Evolutionary conservation across 2,888 invertebrate genomes (phyloP), one percentile per base, ranked within the genome.

Genomic region (Sceliomorpha sp.): DNA sequence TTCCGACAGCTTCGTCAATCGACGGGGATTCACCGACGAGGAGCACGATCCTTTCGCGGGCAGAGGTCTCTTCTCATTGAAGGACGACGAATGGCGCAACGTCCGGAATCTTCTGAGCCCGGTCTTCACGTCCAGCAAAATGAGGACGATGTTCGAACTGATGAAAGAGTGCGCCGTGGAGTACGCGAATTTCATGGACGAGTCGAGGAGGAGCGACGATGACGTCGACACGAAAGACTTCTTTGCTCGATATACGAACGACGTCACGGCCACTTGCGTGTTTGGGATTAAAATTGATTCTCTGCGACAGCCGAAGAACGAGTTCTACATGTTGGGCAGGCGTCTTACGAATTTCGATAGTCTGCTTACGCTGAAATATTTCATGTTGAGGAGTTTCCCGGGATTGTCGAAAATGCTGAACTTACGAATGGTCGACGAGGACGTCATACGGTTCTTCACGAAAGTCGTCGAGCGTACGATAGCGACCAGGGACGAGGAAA

Each of bases 51-150:
- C 78, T 0, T 62, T 82, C 3, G 66, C 81, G 1, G 77, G 70
- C 0, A 76, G 66, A 0, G 77, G 72, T 14, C 55, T 82, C 0
- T 78, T 81, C 13, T 72, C 73, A 1, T 44, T 81, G 0, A 62
- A 62, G 1, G 90, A 89, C 12, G 87, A 90, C 0, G 87, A 74
- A 79, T 91, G 91, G 91, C 88, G 89, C 0, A 87, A 89, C 7
- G 89, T 91, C 88, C 80, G 91, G 8, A 84, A 86, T 0, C 88
- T 89, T 0, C 74, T 91, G 2, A 90, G 90, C 39, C 91, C 91
- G 1, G 89, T 90, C 0, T 91, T 91, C 79, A 91, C 91, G 0
- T 85, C 89, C 1, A 90, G 90, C 48, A 91, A 91, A 78, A 90
- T 91, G 90, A 88, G 89, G 26, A 77, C 82, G 2, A 90, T 91